phyloP scores from a whole-genome alignment of 1,140 invertebrate genomes.

The Olivierus martensii region DNA sequence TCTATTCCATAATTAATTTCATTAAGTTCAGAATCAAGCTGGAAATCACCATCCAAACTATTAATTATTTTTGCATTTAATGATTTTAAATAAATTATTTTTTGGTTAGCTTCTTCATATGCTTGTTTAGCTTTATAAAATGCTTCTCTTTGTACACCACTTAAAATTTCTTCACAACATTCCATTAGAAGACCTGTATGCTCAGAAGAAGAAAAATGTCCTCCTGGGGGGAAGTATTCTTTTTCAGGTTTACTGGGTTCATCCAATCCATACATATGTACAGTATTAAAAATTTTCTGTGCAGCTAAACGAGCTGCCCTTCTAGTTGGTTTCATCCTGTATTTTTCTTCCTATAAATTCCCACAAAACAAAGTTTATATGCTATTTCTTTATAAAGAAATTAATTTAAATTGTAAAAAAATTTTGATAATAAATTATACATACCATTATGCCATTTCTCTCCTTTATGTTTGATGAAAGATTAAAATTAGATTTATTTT shows the following conservation, averaged over 20 bases:
- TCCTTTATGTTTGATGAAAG: too few species aligned
- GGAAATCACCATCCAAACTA: too few species aligned
- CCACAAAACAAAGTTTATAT: too few species aligned
- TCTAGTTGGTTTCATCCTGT: constrained; percentile 2
- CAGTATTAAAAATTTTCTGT: constrained; percentile 9
- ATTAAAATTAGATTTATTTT: too few species aligned
- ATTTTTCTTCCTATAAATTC: background rate
- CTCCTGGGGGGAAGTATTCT: background rate
- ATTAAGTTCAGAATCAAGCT: too few species aligned
- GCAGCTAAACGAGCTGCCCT: constrained; percentile 8
- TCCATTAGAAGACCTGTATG: constrained; percentile 6
- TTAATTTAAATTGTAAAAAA: too few species aligned
- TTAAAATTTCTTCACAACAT: constrained; percentile 6
- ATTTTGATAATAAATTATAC: too few species aligned
- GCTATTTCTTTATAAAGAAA: too few species aligned
- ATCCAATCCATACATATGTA: background rate
- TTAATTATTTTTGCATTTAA: too few species aligned
- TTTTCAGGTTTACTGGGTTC: background rate
- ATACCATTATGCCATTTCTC: too few species aligned
- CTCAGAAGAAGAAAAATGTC: background rate
- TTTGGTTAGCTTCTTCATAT: background rate
- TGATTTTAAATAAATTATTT: too few species aligned
- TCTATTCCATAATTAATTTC: too few species aligned
- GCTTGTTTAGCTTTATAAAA: background rate
- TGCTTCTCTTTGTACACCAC: constrained; percentile 2